A percentile compares a stretch with the other conserved stretches of the same genome.
These are phyloP conservation scores for Phalera bucephala DNA, from an alignment of 2,888 invertebrate species.

Conservation along the genomic window DNA sequence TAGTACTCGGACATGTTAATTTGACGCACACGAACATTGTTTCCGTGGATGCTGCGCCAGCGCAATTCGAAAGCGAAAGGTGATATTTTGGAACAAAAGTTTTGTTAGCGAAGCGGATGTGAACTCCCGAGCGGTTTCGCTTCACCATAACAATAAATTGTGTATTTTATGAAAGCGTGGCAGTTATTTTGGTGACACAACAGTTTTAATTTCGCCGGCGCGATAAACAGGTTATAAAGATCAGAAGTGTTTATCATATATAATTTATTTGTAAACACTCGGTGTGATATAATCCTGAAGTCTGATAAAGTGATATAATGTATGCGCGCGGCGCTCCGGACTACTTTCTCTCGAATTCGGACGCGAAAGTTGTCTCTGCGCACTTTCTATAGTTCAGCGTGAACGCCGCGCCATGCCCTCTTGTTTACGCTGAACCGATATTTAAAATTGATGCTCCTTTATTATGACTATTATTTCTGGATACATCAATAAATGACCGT, in stretches of 20 bases:
- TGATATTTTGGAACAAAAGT: conserved; percentile 52
- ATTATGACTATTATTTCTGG: neutral
- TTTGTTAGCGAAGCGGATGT: conserved; percentile 40
- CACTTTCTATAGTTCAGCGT: conserved; percentile 75
- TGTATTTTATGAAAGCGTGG: conserved; percentile 40
- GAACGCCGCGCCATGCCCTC: conserved; percentile 47
- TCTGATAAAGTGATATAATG: conserved; percentile 78
- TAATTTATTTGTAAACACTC: conserved; percentile 41
- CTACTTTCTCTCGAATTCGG: conserved; percentile 82
- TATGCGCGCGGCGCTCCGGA: conserved; percentile 70
- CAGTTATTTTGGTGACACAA: conserved; percentile 14
- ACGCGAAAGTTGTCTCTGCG: conserved; percentile 80
- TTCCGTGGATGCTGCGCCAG: conserved; percentile 58
- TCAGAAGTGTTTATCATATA: conserved; percentile 16
- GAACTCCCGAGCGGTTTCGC: conserved; percentile 41
- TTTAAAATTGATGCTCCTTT: conserved; percentile 6
- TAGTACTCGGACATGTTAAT: conserved; percentile 72
- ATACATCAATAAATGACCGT: too few species aligned
- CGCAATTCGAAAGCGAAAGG: conserved; percentile 66
- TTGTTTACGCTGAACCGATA: conserved; percentile 30
- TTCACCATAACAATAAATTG: conserved; percentile 39
- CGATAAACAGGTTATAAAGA: conserved; percentile 22
- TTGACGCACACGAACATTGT: conserved; percentile 55
- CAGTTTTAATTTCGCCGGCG: conserved; percentile 9
- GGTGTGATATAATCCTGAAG: conserved; percentile 70